Conservation (phyloP, 2,113 vertebrate genomes). For the Isurus oxyrinchus region DNA sequence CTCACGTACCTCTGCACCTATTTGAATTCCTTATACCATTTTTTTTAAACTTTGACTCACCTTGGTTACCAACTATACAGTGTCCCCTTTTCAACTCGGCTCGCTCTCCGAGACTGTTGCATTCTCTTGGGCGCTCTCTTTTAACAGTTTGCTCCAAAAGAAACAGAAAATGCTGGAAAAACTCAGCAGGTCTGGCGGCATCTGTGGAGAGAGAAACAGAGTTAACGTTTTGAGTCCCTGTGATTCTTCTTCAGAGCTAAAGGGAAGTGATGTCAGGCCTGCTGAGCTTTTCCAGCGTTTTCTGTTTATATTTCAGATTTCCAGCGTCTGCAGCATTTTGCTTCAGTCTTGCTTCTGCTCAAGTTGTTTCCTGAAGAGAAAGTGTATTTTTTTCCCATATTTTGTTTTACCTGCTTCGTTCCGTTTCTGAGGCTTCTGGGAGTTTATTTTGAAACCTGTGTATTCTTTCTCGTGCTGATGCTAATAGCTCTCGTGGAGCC, state of each 20-base stretch:
- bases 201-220: too few species aligned
- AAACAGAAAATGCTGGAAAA: too few species aligned
- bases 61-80: not conserved
- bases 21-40: not conserved
- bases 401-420: not conserved
- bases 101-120: too few species aligned
- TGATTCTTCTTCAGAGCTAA: too few species aligned
- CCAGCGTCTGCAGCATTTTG: too few species aligned
- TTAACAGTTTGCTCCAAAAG: not conserved
- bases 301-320: too few species aligned
- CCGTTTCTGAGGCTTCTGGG: not conserved
- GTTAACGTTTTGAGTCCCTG: too few species aligned
- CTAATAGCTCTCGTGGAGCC: too few species aligned
- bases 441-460: not conserved
- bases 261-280: too few species aligned
- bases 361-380: not conserved
- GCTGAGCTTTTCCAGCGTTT: too few species aligned
- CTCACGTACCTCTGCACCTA: too few species aligned
- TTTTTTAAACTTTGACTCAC: not conserved
- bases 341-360: not conserved
- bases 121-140: not conserved
- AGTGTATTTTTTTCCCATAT: not conserved
- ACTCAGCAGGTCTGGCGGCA: too few species aligned
- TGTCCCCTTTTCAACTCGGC: not conserved
- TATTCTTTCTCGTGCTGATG: not conserved